Evolutionary conservation across 2,113 vertebrate species (phyloP), one percentile per base, ranked within the genome.

Genomic region (Microcebus murinus): DNA sequence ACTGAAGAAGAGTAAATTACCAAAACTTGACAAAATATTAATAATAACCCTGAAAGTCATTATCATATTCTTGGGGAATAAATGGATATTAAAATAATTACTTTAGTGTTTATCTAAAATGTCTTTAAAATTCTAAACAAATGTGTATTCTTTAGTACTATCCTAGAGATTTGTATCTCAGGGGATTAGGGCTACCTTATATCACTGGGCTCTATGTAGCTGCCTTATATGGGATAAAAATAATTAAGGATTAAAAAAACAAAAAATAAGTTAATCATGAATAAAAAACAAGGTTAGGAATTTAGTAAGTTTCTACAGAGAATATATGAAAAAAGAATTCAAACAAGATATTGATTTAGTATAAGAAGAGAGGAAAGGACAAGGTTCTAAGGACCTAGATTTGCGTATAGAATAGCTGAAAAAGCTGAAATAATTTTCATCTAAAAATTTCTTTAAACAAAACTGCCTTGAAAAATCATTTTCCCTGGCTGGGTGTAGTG

Each of bases 21-120:
- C 31, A 81, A 93, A 96, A 89, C 13, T 82, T 94, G 57, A 82
- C 6, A 86, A 94, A 96, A 50, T 50, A 87, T 89, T 42, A 86
- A 92, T 50, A 87, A 89, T 42, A 90, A 90, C 3, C 20, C 25
- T 88, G 31, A 39, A 91, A 71, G 18, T 86, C 12, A 50, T 91
- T 79, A 92, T 71, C 18, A 27, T 83, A 63, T 34, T 96, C 45
- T 82, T 85, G 18, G 45, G 94, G n/a, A 96, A 23, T 92, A 88
- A 92, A 61, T n/a, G 48, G 8, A 21, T 67, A 71, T 52, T 82
- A 59, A 96, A 85, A 48, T 80, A 90, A 59, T 76, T 65, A 85
- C 61, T 91, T 91, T 45, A 91, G 65, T 45, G 81, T 73, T 92
- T 68, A 91, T 67, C 15, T 86, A 71, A 74, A 97, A 34, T 87